phyloP scores from a whole-genome alignment of 2,888 invertebrate species.

The Philereme vetulata region DNA sequence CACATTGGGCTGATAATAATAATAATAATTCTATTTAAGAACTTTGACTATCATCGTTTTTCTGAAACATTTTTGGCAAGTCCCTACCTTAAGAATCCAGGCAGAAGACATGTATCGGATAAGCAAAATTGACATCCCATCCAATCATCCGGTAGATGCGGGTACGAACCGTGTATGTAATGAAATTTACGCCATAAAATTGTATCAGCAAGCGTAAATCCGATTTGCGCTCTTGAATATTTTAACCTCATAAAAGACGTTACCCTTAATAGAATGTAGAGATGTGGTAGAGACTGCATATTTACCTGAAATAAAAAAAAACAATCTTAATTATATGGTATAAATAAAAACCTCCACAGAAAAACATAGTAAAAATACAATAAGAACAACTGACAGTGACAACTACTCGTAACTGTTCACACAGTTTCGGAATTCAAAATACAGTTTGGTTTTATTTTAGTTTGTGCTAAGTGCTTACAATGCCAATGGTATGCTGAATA shows the following conservation, averaged over 20 bases:
- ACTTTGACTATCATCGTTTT: too few species aligned
- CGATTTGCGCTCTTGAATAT: conserved; percentile 13
- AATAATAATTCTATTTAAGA: too few species aligned
- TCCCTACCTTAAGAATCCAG: background rate
- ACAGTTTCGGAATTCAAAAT: conserved; percentile 11
- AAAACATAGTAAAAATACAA: too few species aligned
- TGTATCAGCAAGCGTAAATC: conserved; percentile 23
- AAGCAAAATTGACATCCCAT: conserved; percentile 32
- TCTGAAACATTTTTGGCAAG: too few species aligned
- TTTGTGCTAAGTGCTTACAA: conserved; percentile 5
- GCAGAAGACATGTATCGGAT: conserved; percentile 28
- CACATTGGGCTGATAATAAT: too few species aligned
- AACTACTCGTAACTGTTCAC: too few species aligned
- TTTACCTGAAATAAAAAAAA: conserved; percentile 35
- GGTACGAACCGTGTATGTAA: conserved; percentile 23
- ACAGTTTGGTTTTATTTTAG: conserved; percentile 9
- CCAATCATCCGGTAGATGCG: conserved; percentile 28
- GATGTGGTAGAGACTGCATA: conserved; percentile 5
- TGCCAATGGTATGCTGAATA: conserved; percentile 21
- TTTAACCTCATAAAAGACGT: background rate
- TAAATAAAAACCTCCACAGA: too few species aligned
- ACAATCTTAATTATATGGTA: conserved; percentile 1
- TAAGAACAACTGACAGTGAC: too few species aligned
- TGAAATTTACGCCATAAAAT: conserved; percentile 31
- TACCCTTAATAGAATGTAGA: conserved; percentile 12